These are phyloP conservation scores for Bombus superbus DNA, from an alignment of 1,140 invertebrate species.

Conservation along the genomic window DNA sequence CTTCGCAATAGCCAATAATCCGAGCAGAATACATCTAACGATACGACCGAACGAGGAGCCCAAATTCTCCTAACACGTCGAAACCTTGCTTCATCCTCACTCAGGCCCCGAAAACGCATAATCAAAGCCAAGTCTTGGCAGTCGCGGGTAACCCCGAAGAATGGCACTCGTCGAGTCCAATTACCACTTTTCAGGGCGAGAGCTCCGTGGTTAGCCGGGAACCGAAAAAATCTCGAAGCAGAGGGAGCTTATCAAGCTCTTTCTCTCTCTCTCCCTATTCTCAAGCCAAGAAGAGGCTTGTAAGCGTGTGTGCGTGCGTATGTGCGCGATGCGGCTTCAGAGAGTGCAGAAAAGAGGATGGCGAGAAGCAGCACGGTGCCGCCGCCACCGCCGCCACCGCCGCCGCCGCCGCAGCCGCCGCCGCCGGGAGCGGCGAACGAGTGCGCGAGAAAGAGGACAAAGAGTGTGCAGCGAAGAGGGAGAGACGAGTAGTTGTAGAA, in stretches of 20 bases:
- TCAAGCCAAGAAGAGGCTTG: conserved; percentile 7
- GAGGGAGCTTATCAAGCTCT: conserved; percentile 50
- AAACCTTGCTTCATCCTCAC: neutral
- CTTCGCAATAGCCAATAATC: no score
- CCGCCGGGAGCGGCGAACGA: conserved; percentile 35
- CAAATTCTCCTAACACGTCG: neutral
- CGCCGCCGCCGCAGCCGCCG: neutral
- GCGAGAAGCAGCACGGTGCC: conserved; percentile 1
- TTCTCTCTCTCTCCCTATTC: neutral
- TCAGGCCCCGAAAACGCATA: neutral
- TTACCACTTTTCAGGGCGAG: conserved; percentile 30
- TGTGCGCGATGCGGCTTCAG: conserved; percentile 3
- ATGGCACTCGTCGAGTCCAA: conserved; percentile 33
- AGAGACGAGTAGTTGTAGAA: conserved; percentile 57
- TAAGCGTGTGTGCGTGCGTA: neutral
- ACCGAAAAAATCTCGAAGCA: conserved; percentile 51
- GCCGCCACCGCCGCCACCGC: neutral
- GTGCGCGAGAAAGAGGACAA: conserved; percentile 55
- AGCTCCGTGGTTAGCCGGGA: conserved; percentile 23
- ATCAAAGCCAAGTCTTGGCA: neutral
- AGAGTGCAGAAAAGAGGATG: conserved; percentile 36
- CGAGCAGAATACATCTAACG: no score
- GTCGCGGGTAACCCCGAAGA: neutral
- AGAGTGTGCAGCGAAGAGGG: conserved; percentile 21
- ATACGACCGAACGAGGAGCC: no score